Evolutionary conservation across 2,113 vertebrate genomes (phyloP).

Genomic region (Oxyura jamaicensis): DNA sequence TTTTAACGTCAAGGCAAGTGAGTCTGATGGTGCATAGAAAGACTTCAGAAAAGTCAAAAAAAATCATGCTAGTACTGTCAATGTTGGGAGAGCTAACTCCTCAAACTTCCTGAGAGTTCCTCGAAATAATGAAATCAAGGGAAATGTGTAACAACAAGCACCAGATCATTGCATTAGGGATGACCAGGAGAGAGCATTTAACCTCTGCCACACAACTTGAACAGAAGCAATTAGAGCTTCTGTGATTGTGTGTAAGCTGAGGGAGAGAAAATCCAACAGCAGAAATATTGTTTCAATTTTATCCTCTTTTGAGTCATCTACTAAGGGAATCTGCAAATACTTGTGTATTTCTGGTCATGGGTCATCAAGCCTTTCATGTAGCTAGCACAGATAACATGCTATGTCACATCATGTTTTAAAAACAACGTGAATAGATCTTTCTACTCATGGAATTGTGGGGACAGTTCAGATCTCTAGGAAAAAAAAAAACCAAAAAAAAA

Average conservation of each 20-base stretch:
- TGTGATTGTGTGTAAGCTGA: neutral
- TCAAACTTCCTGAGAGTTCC: neutral
- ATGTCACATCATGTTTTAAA: neutral
- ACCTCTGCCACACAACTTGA: neutral
- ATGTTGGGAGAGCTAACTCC: neutral
- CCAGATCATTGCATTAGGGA: neutral
- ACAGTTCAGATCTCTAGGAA: neutral
- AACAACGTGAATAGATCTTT: neutral
- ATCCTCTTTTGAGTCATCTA: constrained; percentile 2
- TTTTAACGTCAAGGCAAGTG: rapidly evolving
- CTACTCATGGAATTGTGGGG: neutral
- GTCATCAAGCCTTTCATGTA: neutral
- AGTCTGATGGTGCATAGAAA: neutral
- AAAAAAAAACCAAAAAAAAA: neutral
- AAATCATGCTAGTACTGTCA: neutral
- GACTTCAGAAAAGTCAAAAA: neutral
- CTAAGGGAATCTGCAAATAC: neutral
- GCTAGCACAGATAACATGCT: neutral
- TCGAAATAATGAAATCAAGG: neutral
- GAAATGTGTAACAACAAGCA: neutral
- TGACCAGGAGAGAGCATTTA: neutral
- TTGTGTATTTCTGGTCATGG: neutral
- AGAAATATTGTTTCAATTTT: neutral
- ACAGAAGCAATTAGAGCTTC: neutral
- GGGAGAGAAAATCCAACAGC: neutral